Percentiles rank a stretch among this genome's conserved stretches.
Conservation (phyloP, 2,797 vertebrate species). For the Neosilurus mollespiculum region DNA sequence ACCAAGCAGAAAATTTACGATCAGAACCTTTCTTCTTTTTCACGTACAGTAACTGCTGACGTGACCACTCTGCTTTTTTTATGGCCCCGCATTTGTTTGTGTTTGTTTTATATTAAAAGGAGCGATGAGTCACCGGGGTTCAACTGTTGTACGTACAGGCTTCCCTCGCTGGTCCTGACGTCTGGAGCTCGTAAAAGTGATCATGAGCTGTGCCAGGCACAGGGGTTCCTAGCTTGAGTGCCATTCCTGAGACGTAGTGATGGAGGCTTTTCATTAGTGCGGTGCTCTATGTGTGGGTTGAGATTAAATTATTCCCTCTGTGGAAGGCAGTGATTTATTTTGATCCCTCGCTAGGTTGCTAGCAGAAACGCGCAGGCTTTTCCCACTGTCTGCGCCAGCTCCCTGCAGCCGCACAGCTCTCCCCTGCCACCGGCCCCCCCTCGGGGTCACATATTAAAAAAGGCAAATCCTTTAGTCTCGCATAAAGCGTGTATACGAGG, state of each 20-base stretch:
- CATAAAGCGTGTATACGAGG: slow-evolving; percentile 22
- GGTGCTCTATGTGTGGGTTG: slow-evolving; percentile 12
- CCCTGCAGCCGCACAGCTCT: slow-evolving; percentile 35
- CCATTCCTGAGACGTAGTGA: slow-evolving; percentile 28
- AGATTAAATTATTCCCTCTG: slow-evolving; percentile 40
- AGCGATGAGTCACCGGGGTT: slow-evolving; percentile 13
- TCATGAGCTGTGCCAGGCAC: slow-evolving; percentile 1
- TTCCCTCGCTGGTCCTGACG: slow-evolving; percentile 1
- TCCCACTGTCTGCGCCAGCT: slow-evolving; percentile 44
- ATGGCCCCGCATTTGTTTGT: slow-evolving; percentile 37
- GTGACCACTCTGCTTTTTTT: slow-evolving; percentile 33
- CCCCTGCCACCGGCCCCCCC: slow-evolving; percentile 37
- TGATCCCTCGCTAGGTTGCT: slow-evolving; percentile 48
- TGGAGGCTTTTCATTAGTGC: slow-evolving; percentile 46
- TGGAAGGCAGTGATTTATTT: slow-evolving; percentile 50
- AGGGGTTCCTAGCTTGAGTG: slow-evolving; percentile 18
- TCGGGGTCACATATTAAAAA: slow-evolving; percentile 48
- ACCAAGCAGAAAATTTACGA: slow-evolving; percentile 31
- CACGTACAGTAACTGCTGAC: slow-evolving; percentile 16
- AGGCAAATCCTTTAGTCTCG: slow-evolving; percentile 48
- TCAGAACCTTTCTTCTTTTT: neutral
- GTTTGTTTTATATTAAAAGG: slow-evolving; percentile 43
- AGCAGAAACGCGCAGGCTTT: slow-evolving; percentile 44
- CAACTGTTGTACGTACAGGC: neutral
- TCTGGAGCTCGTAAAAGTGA: slow-evolving; percentile 23